A percentile compares a stretch with the other conserved stretches of the same genome.
These are phyloP conservation scores for Heliconius eleuchia DNA, from an alignment of 1,140 invertebrate species.

Conservation along the genomic window DNA sequence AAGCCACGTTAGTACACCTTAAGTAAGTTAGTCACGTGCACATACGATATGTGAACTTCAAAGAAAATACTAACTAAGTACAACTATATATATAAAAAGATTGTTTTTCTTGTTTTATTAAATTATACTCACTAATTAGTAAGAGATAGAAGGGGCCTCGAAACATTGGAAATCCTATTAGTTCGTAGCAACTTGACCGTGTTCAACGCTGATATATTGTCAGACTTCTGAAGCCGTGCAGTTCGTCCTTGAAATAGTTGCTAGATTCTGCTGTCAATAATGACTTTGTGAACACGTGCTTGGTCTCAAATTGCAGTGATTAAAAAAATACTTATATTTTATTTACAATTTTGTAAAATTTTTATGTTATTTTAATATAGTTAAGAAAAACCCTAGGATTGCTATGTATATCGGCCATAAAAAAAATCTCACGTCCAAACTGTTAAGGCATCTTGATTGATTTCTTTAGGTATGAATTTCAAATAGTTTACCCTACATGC, in stretches of 20 bases:
- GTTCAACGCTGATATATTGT: constrained; percentile 21
- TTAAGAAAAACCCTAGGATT: too few species aligned
- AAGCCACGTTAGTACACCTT: too few species aligned
- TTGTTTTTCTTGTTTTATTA: neutral
- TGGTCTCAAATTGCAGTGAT: neutral
- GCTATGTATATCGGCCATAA: too few species aligned
- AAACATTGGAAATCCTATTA: constrained; percentile 19
- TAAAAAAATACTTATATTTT: neutral
- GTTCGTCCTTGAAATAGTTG: constrained; percentile 12
- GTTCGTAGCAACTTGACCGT: constrained; percentile 20
- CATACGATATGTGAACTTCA: neutral
- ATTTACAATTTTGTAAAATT: too few species aligned
- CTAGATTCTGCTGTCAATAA: neutral
- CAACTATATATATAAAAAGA: neutral
- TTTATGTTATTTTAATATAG: too few species aligned
- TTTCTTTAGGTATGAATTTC: too few species aligned
- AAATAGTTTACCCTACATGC: too few species aligned
- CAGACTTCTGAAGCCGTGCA: constrained; percentile 24
- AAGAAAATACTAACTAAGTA: neutral
- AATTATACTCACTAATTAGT: neutral
- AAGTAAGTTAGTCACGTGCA: neutral
- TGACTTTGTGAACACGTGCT: neutral
- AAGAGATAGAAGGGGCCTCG: constrained; percentile 3
- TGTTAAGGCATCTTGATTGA: too few species aligned
- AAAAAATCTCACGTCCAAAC: too few species aligned